phyloP scores from a whole-genome alignment of 2,888 invertebrate species.

The Dioctria linearis region DNA sequence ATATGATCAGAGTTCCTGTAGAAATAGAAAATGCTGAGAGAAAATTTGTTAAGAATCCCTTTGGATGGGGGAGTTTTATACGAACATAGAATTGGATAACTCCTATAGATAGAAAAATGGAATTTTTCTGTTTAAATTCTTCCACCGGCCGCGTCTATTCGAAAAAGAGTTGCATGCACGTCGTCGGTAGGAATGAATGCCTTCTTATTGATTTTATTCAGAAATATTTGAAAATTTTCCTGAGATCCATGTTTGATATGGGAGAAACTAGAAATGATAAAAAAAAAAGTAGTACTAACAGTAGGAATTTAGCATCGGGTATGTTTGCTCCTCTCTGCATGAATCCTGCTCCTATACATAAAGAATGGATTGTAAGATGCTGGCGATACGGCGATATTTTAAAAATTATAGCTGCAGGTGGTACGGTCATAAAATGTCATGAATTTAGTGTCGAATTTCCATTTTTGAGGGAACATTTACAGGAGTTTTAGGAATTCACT shows the following conservation, averaged over 20 bases:
- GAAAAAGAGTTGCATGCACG: constrained; percentile 16
- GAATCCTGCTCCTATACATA: not conserved
- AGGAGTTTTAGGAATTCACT: constrained; percentile 9
- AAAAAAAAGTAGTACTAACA: not conserved
- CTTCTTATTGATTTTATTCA: constrained; percentile 45
- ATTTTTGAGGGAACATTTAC: constrained; percentile 37
- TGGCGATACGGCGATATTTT: constrained; percentile 18
- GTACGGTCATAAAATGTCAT: constrained; percentile 45
- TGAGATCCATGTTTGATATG: not conserved
- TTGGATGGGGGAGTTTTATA: not conserved
- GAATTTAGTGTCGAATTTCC: constrained; percentile 35
- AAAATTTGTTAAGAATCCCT: not conserved
- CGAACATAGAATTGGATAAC: not conserved
- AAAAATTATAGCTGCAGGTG: constrained; percentile 45
- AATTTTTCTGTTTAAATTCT: constrained; percentile 33
- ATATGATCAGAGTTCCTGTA: not conserved
- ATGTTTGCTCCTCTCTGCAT: not conserved
- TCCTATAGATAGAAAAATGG: not conserved
- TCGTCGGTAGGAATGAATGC: constrained; percentile 9
- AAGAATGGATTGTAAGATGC: not conserved
- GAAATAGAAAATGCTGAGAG: not conserved
- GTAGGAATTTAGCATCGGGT: not conserved
- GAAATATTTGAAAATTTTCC: constrained; percentile 32
- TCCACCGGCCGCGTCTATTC: not conserved
- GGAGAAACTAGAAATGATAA: not conserved